Percentiles rank a stretch among this genome's conserved stretches.
Evolutionary conservation across 2,797 vertebrate genomes (phyloP).

Genomic region (Eidolon dupreanum): DNA sequence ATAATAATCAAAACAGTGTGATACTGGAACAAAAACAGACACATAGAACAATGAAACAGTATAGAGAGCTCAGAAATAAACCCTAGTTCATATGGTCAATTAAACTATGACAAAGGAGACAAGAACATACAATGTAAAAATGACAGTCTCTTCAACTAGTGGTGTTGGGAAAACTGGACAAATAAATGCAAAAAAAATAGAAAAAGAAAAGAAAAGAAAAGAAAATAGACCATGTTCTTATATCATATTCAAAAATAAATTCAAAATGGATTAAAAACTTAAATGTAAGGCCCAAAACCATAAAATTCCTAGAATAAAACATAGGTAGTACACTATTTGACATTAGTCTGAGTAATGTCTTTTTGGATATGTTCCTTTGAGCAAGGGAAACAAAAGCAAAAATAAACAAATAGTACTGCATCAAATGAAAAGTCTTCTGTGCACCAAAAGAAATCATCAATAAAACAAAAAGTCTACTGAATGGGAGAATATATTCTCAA

Average conservation of each 20-base stretch:
- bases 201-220: neutral
- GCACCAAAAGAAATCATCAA: neutral
- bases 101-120: neutral
- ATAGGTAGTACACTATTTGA: neutral
- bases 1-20: no score
- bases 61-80: neutral
- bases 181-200: neutral
- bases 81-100: neutral
- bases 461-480: neutral
- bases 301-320: neutral
- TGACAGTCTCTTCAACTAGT: neutral
- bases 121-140: neutral
- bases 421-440: neutral
- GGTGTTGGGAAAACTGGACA: neutral
- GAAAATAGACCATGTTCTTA: neutral
- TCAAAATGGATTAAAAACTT: neutral
- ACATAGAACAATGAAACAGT: neutral
- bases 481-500: neutral
- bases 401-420: neutral
- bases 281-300: neutral
- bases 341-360: neutral
- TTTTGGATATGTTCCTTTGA: neutral
- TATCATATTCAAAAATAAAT: neutral
- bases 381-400: neutral
- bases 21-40: neutral